Conservation (phyloP, 2,888 invertebrate genomes). For the Falcaria lacertinaria region DNA sequence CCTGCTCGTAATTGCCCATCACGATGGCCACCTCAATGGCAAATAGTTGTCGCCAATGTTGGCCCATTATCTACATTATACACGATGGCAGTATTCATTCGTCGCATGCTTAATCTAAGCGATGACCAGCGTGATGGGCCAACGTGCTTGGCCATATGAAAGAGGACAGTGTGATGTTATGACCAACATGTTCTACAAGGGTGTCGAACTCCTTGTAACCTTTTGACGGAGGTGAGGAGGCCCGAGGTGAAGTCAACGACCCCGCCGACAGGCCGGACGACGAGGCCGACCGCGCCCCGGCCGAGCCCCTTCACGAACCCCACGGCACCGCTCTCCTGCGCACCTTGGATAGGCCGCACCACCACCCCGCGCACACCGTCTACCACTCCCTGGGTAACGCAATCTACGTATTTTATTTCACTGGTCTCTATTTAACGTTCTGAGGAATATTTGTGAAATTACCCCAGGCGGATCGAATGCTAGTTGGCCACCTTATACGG, state of each 20-base stretch:
- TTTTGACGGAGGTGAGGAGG: conserved; percentile 54
- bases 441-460: not conserved
- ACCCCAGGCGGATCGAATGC: too few species aligned
- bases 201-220: conserved; percentile 27
- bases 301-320: conserved; percentile 57
- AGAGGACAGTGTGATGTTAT: not conserved
- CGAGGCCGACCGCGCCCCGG: conserved; percentile 49
- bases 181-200: not conserved
- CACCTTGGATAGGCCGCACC: conserved; percentile 49
- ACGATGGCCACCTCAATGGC: too few species aligned
- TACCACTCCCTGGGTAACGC: conserved; percentile 46
- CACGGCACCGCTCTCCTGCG: conserved; percentile 45
- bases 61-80: too few species aligned
- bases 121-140: too few species aligned
- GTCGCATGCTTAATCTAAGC: too few species aligned
- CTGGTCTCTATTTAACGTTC: not conserved
- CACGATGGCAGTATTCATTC: too few species aligned
- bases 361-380: conserved; percentile 58
- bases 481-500: too few species aligned
- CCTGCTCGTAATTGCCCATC: too few species aligned
- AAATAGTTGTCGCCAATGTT: too few species aligned
- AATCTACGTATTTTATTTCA: not conserved
- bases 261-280: conserved; percentile 58
- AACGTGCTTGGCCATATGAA: too few species aligned
- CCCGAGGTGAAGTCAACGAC: conserved; percentile 62